Conservation (phyloP, 2,888 invertebrate genomes). For the Bruchidius siliquastri region DNA sequence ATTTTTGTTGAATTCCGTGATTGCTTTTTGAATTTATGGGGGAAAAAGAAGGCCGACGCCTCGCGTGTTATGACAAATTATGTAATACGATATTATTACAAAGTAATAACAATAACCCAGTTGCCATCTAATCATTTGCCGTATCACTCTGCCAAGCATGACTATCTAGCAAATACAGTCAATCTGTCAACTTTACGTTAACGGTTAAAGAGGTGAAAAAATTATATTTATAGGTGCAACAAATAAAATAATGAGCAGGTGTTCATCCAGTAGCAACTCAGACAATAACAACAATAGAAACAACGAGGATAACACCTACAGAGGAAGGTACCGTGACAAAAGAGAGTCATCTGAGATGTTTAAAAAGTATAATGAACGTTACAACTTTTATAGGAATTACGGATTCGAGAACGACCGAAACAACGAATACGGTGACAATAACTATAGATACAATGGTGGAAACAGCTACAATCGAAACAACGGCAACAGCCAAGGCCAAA, state of each 20-base stretch:
- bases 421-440: constrained; percentile 7
- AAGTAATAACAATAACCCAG: too few relatives aligned
- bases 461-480: constrained; percentile 9
- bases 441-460: constrained; percentile 3
- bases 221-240: neutral
- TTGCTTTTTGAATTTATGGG: too few relatives aligned
- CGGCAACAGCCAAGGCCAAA: constrained; percentile 13
- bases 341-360: neutral
- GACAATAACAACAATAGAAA: constrained; percentile 1
- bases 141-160: too few relatives aligned
- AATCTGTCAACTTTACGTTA: too few relatives aligned
- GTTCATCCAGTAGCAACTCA: neutral
- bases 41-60: too few relatives aligned
- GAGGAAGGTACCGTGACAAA: constrained; percentile 4
- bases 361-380: neutral
- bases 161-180: too few relatives aligned
- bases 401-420: constrained; percentile 4
- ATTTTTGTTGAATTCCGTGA: too few relatives aligned
- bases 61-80: too few relatives aligned
- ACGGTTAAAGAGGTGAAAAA: too few relatives aligned
- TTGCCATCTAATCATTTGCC: too few relatives aligned
- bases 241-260: neutral
- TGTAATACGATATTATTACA: too few relatives aligned
- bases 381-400: constrained; percentile 4
- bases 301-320: constrained; percentile 7